Evolutionary conservation across 2,888 invertebrate genomes (phyloP).

Genomic region (Formica aserva): DNA sequence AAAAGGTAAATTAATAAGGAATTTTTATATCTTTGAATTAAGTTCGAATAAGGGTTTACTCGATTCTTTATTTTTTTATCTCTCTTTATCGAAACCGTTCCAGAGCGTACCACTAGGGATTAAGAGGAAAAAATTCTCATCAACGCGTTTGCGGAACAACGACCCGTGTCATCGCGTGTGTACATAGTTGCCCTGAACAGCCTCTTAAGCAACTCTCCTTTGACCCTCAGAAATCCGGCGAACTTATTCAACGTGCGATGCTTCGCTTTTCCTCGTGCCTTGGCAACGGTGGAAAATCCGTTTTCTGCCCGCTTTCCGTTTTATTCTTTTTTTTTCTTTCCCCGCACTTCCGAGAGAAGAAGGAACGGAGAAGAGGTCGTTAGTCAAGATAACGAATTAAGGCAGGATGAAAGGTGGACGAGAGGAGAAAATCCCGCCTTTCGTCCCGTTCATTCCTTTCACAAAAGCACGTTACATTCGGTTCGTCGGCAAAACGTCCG

Average conservation of each 20-base stretch:
- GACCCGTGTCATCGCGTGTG: conserved; percentile 21
- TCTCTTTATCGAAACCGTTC: not conserved
- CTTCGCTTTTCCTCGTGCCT: conserved; percentile 44
- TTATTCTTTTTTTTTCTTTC: not conserved
- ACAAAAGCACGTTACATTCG: conserved; percentile 69
- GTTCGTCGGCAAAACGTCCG: no score
- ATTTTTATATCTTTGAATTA: no score
- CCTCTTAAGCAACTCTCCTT: conserved; percentile 25
- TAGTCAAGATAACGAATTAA: conserved; percentile 74
- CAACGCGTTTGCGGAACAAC: conserved; percentile 46
- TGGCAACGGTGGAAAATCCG: conserved; percentile 41
- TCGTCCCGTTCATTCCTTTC: conserved; percentile 15
- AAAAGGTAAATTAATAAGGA: no score
- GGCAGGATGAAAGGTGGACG: conserved; percentile 60
- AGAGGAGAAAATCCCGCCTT: conserved; percentile 52
- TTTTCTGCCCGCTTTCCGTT: conserved; percentile 31
- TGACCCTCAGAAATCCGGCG: conserved; percentile 29
- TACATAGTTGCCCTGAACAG: conserved; percentile 22
- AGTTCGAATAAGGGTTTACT: not conserved
- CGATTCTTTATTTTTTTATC: conserved; percentile 18
- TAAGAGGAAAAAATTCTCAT: conserved; percentile 37
- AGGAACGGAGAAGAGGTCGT: conserved; percentile 57
- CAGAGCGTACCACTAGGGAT: not conserved
- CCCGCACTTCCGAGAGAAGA: not conserved
- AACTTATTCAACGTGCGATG: conserved; percentile 41